phyloP scores from a whole-genome alignment of 2,113 vertebrate genomes.

The Dicerorhinus sumatrensis region DNA sequence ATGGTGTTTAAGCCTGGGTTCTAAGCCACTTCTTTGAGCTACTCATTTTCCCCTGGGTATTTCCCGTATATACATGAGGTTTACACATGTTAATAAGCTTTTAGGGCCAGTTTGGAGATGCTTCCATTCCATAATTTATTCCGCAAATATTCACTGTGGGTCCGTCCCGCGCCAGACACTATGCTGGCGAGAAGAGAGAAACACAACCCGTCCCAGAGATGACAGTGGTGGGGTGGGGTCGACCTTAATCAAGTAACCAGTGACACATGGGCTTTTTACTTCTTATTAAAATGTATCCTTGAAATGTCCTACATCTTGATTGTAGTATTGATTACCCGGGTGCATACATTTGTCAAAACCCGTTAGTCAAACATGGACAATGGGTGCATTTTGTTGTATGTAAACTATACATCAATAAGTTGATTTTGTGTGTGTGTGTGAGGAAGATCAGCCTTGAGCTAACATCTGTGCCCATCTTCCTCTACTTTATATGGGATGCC shows the following conservation, averaged over 20 bases:
- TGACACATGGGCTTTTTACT: not conserved
- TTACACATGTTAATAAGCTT: not conserved
- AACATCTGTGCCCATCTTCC: no score
- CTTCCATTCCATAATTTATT: not conserved
- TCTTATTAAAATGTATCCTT: not conserved
- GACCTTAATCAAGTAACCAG: no score
- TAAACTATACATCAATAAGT: not conserved
- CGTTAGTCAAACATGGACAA: no score
- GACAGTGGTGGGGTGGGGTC: not conserved
- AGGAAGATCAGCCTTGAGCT: no score
- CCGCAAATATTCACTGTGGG: not conserved
- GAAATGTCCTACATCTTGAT: not conserved
- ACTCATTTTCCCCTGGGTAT: not conserved
- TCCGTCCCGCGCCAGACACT: not conserved
- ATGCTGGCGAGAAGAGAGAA: not conserved
- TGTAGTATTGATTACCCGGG: not conserved
- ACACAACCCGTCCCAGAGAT: accelerated
- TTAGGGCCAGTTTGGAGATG: not conserved
- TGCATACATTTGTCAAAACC: not conserved
- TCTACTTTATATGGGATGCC: no score
- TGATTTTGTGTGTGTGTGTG: not conserved
- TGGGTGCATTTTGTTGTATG: accelerated
- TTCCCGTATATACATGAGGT: not conserved
- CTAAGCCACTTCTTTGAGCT: not conserved
- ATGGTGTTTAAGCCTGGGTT: not conserved